Evolutionary conservation across 2,888 invertebrate species (phyloP).

Genomic region (Microplitis deprimator): DNA sequence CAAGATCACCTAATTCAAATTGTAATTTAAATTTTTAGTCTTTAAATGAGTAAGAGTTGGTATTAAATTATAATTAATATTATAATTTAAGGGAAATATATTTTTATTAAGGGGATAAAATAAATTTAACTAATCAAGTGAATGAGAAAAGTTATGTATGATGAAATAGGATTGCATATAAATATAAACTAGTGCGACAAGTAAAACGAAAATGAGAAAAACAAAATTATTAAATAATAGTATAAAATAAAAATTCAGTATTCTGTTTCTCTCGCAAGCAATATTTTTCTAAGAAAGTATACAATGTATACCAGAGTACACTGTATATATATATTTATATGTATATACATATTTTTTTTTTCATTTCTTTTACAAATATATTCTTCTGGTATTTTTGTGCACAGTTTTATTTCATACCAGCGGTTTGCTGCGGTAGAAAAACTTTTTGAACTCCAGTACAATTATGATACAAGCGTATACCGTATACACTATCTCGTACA

Average conservation of each 20-base stretch:
- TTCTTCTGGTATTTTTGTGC: conserved; percentile 32
- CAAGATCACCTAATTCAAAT: neutral
- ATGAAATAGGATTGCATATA: neutral
- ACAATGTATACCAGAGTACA: conserved; percentile 8
- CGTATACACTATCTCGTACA: conserved; percentile 10
- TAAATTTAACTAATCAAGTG: neutral
- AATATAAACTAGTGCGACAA: neutral
- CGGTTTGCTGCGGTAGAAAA: conserved; percentile 46
- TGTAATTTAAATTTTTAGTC: neutral
- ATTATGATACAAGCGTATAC: conserved; percentile 30
- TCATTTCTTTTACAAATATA: conserved; percentile 40
- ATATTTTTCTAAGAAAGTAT: neutral
- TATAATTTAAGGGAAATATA: neutral
- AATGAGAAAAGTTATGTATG: neutral
- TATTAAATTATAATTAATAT: neutral
- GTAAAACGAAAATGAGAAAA: neutral
- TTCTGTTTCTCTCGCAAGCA: neutral
- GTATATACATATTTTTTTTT: conserved; percentile 39
- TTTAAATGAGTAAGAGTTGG: neutral
- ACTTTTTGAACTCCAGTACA: conserved; percentile 49
- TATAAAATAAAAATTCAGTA: neutral
- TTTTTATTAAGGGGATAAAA: neutral
- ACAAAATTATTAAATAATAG: neutral
- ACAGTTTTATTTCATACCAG: conserved; percentile 10
- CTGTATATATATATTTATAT: neutral